Percentiles rank a stretch among this genome's conserved stretches.
Conservation (phyloP, 2,797 vertebrate genomes). For the Apogon talboti region DNA sequence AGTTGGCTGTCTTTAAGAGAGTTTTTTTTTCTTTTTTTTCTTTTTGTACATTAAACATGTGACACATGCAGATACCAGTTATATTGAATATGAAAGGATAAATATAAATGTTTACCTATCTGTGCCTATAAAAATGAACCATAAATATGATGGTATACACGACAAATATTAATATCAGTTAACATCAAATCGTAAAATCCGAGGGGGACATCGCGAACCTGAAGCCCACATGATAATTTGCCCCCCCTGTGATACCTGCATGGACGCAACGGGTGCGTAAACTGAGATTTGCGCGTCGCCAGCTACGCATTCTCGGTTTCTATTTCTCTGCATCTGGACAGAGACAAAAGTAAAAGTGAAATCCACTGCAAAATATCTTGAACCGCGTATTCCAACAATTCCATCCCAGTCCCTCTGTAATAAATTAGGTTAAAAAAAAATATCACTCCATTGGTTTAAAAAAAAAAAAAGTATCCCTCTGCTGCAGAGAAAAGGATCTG, state of each 20-base stretch:
- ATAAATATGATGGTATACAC: background rate
- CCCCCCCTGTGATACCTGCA: conserved; percentile 18
- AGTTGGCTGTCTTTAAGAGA: no score
- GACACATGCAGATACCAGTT: no score
- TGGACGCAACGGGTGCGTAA: background rate
- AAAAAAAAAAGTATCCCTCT: background rate
- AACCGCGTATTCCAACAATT: background rate
- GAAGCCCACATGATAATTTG: background rate
- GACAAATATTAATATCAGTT: background rate
- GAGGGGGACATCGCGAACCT: background rate
- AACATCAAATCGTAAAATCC: background rate
- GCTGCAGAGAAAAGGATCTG: background rate
- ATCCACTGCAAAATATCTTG: background rate
- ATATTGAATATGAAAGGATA: no score
- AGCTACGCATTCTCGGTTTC: background rate
- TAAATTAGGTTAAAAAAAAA: background rate
- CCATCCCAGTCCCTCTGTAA: background rate
- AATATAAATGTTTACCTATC: no score
- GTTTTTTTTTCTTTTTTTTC: no score
- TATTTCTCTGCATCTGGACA: background rate
- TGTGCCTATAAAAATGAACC: no score
- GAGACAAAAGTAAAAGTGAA: background rate
- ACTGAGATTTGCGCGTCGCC: background rate
- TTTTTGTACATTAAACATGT: no score
- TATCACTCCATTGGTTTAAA: background rate